Conservation (phyloP, 37 sponge, comb jelly and placozoan species). For the Ephydatia muelleri region DNA sequence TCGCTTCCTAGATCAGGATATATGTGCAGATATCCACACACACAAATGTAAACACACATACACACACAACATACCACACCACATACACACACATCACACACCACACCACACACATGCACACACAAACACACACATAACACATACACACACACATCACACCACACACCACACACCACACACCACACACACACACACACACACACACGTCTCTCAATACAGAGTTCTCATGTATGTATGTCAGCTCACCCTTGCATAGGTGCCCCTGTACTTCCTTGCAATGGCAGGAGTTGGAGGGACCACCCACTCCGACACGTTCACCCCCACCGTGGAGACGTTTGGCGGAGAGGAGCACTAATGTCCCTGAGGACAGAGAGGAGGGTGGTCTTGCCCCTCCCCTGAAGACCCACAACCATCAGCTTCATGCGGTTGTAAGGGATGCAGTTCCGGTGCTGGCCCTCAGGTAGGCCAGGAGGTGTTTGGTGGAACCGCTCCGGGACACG, state of each 20-base stretch:
- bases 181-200: background rate
- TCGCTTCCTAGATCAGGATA: conserved; percentile 27
- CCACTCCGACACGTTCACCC: conserved; percentile 84
- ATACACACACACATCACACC: background rate
- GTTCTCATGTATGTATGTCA: background rate
- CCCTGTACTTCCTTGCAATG: background rate
- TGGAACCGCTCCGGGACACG: conserved; percentile 57
- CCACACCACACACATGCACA: background rate
- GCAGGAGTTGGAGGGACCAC: conserved; percentile 32
- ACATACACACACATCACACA: background rate
- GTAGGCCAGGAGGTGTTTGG: conserved; percentile 83
- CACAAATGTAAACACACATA: background rate
- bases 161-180: no score
- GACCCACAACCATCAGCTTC: conserved; percentile 95
- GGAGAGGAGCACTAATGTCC: conserved; percentile 46
- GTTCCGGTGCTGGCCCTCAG: conserved; percentile 84
- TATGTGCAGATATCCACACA: no score
- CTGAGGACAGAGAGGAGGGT: conserved; percentile 85
- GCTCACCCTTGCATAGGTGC: background rate
- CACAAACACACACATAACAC: conserved; percentile 4
- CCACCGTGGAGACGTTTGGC: conserved; percentile 92
- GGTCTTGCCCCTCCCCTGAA: conserved; percentile 91
- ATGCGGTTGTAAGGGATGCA: conserved; percentile 86
- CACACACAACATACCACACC: background rate
- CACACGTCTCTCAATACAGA: background rate